Conservation (phyloP, 1,140 invertebrate genomes). For the Pteromalus puparum region DNA sequence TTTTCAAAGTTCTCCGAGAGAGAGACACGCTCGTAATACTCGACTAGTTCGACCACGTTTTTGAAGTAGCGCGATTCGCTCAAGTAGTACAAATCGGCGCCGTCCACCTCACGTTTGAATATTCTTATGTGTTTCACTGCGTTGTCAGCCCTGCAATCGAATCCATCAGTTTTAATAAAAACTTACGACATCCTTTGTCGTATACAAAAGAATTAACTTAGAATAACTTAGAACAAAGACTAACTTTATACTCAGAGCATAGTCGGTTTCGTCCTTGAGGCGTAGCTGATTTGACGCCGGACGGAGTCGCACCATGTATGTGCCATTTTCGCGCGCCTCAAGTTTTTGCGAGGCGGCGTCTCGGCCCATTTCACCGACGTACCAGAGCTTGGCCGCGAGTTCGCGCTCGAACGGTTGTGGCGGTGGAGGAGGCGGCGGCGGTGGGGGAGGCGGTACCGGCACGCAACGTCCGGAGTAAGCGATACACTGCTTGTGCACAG, state of each 20-base stretch:
- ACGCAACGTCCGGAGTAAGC: constrained; percentile 83
- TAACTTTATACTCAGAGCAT: constrained; percentile 94
- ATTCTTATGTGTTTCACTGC: constrained; percentile 96
- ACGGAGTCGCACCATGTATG: constrained; percentile 90
- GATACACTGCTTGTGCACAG: constrained; percentile 87
- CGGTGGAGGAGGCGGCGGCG: constrained; percentile 75
- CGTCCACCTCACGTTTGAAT: constrained; percentile 79
- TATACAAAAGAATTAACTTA: not conserved
- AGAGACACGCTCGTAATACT: constrained; percentile 92
- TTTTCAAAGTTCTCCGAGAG: constrained; percentile 94
- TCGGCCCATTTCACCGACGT: constrained; percentile 92
- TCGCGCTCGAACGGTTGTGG: constrained; percentile 76
- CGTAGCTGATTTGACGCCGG: constrained; percentile 76
- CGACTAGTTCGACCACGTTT: constrained; percentile 90
- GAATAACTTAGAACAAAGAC: constrained; percentile 57
- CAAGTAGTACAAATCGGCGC: constrained; percentile 82
- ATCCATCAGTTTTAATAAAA: constrained; percentile 23
- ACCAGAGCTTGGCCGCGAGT: constrained; percentile 80
- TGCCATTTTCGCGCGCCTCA: constrained; percentile 88
- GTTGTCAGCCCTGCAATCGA: constrained; percentile 82
- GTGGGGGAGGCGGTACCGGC: constrained; percentile 76
- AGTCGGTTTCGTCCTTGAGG: constrained; percentile 81
- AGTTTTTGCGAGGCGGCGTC: constrained; percentile 87
- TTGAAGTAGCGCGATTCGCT: constrained; percentile 94
- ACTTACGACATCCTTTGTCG: not conserved